A percentile compares a stretch with the other conserved stretches of the same genome.
Conservation (phyloP, 2,113 vertebrate genomes). For the Axis porcinus region DNA sequence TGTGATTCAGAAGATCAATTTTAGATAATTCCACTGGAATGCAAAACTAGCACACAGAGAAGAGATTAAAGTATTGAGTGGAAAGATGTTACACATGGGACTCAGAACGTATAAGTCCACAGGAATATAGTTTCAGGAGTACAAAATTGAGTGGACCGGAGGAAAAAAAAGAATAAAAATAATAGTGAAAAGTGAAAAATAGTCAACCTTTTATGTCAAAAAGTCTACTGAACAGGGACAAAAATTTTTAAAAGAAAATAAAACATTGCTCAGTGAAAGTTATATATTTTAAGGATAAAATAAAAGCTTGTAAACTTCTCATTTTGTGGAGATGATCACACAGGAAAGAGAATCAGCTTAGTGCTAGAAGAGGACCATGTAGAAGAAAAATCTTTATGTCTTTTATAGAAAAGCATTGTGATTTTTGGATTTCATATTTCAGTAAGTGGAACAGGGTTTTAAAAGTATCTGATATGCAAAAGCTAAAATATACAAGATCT, state of each 20-base stretch:
- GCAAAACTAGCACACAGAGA: not conserved
- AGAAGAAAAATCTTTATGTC: not conserved
- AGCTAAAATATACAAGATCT: not conserved
- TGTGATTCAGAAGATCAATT: not conserved
- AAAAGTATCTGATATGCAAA: not conserved
- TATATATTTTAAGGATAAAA: not conserved
- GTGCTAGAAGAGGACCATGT: not conserved
- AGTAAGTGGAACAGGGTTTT: not conserved
- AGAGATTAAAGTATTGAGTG: not conserved
- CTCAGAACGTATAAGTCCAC: not conserved
- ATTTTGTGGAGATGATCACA: not conserved
- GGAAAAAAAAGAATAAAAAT: not conserved
- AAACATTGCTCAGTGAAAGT: not conserved
- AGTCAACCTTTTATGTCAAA: not conserved
- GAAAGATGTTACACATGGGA: not conserved
- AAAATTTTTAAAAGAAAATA: not conserved
- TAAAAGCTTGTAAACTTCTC: not conserved
- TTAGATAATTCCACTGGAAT: not conserved
- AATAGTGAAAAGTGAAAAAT: not conserved
- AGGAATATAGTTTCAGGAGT: not conserved
- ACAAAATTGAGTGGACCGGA: not conserved
- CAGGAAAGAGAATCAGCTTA: not conserved
- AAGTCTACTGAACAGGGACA: not conserved
- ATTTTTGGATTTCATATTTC: not conserved
- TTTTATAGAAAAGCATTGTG: not conserved